Conservation (phyloP, 2,797 vertebrate species). For the Ibycter americanus region DNA sequence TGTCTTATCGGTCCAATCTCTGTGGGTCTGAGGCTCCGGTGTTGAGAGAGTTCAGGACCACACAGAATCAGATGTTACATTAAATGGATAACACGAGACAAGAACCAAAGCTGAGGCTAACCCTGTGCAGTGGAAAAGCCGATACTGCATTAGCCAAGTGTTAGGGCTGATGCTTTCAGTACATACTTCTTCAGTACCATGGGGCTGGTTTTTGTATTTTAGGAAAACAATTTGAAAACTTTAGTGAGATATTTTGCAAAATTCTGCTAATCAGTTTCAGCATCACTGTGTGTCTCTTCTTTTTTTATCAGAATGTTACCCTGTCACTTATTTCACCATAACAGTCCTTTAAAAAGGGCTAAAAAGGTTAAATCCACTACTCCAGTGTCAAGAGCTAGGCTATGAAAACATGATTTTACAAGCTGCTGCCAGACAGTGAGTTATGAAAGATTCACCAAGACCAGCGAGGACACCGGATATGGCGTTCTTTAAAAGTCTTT, state of each 20-base stretch:
- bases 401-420: constrained; percentile 54
- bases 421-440: constrained; percentile 30
- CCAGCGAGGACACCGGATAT: background rate
- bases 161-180: background rate
- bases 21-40: background rate
- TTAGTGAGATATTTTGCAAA: background rate
- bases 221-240: background rate
- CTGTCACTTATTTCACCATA: background rate
- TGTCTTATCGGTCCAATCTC: background rate
- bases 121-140: background rate
- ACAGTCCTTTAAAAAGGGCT: background rate
- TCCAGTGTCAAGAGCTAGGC: background rate
- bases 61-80: background rate
- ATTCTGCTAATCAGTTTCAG: background rate
- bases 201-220: background rate
- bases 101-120: background rate
- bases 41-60: constrained; percentile 42
- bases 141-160: background rate
- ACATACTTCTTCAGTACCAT: background rate
- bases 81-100: background rate
- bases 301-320: background rate
- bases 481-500: background rate
- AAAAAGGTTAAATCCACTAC: background rate
- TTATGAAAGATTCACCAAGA: constrained; percentile 10
- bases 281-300: background rate